Base-by-base conservation (phyloP, 1,140 invertebrate species). In the Drosophila bocqueti region DNA sequence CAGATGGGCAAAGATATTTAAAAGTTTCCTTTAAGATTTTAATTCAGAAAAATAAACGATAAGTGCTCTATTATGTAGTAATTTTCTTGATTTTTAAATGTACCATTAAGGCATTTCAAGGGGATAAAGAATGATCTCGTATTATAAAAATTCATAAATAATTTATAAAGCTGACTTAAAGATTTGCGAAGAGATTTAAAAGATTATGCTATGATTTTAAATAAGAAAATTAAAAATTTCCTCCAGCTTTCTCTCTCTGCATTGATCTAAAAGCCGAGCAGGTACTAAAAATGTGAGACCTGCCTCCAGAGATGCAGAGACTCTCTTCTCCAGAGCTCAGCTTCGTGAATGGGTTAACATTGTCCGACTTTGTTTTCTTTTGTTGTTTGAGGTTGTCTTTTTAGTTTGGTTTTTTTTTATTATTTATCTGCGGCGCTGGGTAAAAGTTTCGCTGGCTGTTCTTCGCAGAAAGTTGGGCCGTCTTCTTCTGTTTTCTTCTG, bases 361-460 rank as follows among this genome's bases (percentile, higher is more conserved):
- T 87, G 79, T 83, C 62, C 78, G 61, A 75, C 47, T 76, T 76
- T 80, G 65, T 60, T 69, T 64, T 63, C 58, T 57, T 76, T 58
- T 65, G 52, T 74, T 57, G 47, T 54, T 54, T 42, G 50, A 18
- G 38, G 34, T 26, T 49, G 49, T 36, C 42, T 60, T 61, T 54
- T 54, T 10, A 9, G 29, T 24, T 54, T 9, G 15, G 0, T 9
- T 36, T 18, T 57, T 54, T 45, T 57, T 54, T 45, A n/a, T 43
- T 45, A 10, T 65, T 40, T 40, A 40, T 34, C 60, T 36, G 29
- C 43, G 63, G 21, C 57, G 54, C 72, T 76, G 79, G 84, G 84
- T 89, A 89, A 89, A 89, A 89, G 84, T 89, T 89, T 84, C 60
- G 77, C 55, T 67, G 55, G 61, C 68, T 59, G 81, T 90, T 89